These are phyloP conservation scores for Myripristis murdjan DNA, from an alignment of 2,797 vertebrate species.

Conservation along the genomic window DNA sequence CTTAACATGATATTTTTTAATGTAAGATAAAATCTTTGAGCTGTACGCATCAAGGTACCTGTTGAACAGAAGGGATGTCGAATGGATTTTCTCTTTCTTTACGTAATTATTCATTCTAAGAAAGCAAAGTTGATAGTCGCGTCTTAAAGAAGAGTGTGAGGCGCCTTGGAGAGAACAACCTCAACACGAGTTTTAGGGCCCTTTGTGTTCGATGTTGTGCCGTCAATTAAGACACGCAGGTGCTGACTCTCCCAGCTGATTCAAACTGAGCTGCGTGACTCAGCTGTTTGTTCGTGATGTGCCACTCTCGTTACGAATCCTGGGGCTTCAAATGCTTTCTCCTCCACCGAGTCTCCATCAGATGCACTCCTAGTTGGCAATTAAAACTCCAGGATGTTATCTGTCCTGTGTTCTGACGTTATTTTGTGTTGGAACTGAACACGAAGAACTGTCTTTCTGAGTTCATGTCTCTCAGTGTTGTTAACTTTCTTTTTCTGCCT, in stretches of 20 bases:
- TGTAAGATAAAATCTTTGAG: too few relatives aligned
- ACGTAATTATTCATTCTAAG: too few relatives aligned
- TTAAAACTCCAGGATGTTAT: not conserved
- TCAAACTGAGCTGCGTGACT: not conserved
- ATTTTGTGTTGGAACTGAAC: not conserved
- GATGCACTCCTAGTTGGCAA: not conserved
- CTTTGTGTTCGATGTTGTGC: not conserved
- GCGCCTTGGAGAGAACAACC: constrained; percentile 1
- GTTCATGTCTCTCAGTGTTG: not conserved
- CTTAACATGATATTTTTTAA: too few relatives aligned
- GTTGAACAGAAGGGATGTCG: not conserved
- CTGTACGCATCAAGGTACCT: constrained; percentile 16
- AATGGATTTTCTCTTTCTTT: constrained; percentile 1
- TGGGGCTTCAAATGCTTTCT: not conserved
- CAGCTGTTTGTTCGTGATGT: constrained; percentile 15
- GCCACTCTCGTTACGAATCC: constrained; percentile 7
- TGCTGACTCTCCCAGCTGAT: constrained; percentile 48
- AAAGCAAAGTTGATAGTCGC: too few relatives aligned
- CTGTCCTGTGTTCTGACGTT: not conserved
- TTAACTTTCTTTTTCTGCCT: not conserved
- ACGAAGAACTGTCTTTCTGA: not conserved
- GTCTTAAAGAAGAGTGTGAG: too few relatives aligned
- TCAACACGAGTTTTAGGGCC: not conserved
- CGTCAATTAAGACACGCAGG: constrained; percentile 19
- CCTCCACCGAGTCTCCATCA: not conserved